Percentiles rank a stretch among this genome's conserved stretches.
phyloP scores from a whole-genome alignment of 1,140 invertebrate genomes.

The Tenebrio molitor region DNA sequence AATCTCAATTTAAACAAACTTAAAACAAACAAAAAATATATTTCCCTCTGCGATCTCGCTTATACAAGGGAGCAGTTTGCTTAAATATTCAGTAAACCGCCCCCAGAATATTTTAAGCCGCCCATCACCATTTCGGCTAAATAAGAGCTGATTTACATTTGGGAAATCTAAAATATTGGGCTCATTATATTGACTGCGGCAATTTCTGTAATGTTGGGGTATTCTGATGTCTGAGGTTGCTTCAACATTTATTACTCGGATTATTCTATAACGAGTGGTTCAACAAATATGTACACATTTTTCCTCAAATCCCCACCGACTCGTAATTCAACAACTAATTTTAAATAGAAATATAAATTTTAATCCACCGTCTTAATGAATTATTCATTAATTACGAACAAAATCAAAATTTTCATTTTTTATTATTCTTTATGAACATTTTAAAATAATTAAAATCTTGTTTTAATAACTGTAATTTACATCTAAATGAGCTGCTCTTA shows the following conservation, averaged over 20 bases:
- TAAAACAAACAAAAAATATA: slow-evolving; percentile 2
- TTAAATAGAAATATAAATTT: slow-evolving; percentile 4
- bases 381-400: slow-evolving; percentile 28
- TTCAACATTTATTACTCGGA: background rate
- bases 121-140: slow-evolving; percentile 30
- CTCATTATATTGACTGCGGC: slow-evolving; percentile 6
- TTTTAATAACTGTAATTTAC: slow-evolving; percentile 24
- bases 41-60: slow-evolving; percentile 2
- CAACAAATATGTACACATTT: too few relatives aligned
- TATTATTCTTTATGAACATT: slow-evolving; percentile 30
- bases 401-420: slow-evolving; percentile 34
- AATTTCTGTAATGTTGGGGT: slow-evolving; percentile 17
- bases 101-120: slow-evolving; percentile 33
- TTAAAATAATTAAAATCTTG: slow-evolving; percentile 25
- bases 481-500: slow-evolving; percentile 17
- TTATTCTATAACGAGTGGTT: background rate
- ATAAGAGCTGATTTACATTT: slow-evolving; percentile 32
- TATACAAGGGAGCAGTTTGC: slow-evolving; percentile 28
- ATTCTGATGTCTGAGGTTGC: background rate
- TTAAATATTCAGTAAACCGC: slow-evolving; percentile 37
- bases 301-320: too few relatives aligned
- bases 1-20: background rate
- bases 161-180: slow-evolving; percentile 29
- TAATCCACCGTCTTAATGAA: background rate
- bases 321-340: background rate